Evolutionary conservation across 2,797 vertebrate genomes (phyloP), one percentile per base, ranked within the genome.

Genomic region (Pteropus rufus): DNA sequence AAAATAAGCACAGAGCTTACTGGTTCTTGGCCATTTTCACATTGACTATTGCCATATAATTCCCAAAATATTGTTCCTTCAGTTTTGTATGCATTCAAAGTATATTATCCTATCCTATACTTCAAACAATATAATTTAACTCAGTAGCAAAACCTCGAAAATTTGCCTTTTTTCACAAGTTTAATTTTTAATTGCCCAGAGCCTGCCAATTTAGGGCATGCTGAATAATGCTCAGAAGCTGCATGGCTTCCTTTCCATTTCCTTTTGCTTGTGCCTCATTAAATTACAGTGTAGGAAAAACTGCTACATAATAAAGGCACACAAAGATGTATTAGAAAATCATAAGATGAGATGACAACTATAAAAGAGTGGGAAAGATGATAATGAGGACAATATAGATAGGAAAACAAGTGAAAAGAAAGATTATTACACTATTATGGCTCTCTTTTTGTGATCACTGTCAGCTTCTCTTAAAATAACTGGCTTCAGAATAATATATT

Each of bases 111-210:
- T 85, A 92, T 95, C 24, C 26, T 70, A 16, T 64, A 86, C 19
- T 58, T 93, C 36, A 91, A 85, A 52, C 54, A 89, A 21, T 91
- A 24, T 56, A 80, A 94, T 83, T 87, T 83, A 89, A 82, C 21
- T 36, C 62, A 21, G 39, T 65, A 60, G 7, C 36, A 64, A 91
- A 85, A 41, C 19, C 19, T 85, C 41, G 75, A 85, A 93, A 80
- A 70, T 83, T 14, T 85, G 19, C 76, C 15, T 95, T 89, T 96
- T 96, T 97, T 86, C 85, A 56, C 24, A 73, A 75, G 52, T 76
- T 93, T 83, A 81, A 49, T 89, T 91, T 36, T 79, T 93, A 93
- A 96, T 94, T 96, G 44, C 7, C n/a, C 39, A 93, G 58, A 49
- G 79, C 12, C 60, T 81, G 56, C 36, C 24, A 39, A 83, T 85